Evolutionary conservation across 2,888 invertebrate genomes (phyloP), one percentile per base, ranked within the genome.

Genomic region (Fragum fragum): DNA sequence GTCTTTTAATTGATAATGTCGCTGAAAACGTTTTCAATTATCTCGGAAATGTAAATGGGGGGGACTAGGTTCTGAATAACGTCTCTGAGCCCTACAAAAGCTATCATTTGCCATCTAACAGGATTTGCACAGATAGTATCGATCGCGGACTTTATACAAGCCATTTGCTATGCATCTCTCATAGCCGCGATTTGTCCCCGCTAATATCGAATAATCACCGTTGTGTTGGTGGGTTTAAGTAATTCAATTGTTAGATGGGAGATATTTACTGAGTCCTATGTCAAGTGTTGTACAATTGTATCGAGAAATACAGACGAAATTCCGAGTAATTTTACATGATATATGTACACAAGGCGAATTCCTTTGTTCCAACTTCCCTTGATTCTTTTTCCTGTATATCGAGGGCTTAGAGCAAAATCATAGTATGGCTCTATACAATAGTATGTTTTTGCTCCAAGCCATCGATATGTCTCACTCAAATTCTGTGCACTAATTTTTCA

Each of bases 161-260:
- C 47, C 63, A 71, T 71, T 73, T 47, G 63, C 59, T 73, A 73
- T 73, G 73, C 73, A 73, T 73, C 73, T 28, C 47, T 73, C 47
- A 47, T 29, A 73, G 61, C 32, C 26, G 61, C 61, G 73, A 73
- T 73, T 73, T 73, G 73, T 73, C 29, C 73, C 52, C 61, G 23
- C 57, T 55, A 57, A 71, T 71, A 57, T 71, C 55, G 55, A 36
- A 71, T 71, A 71, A 71, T 71, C 57, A 36, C 57, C 55, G 55
- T 26, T 21, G 73, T 73, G 73, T 73, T 47, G 63, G 39, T 61
- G 73, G 73, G 57, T 73, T 73, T 73, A 73, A 47, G 42, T 73
- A 73, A 73, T 73, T 61, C 73, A 61, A 59, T 28, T 63, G 61
- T 52, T 32, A 23, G 57, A 59, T 59, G 36, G 55, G 55, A 21